Base-by-base conservation (phyloP, 2,888 invertebrate species). In the Mactromeris polynyma region DNA sequence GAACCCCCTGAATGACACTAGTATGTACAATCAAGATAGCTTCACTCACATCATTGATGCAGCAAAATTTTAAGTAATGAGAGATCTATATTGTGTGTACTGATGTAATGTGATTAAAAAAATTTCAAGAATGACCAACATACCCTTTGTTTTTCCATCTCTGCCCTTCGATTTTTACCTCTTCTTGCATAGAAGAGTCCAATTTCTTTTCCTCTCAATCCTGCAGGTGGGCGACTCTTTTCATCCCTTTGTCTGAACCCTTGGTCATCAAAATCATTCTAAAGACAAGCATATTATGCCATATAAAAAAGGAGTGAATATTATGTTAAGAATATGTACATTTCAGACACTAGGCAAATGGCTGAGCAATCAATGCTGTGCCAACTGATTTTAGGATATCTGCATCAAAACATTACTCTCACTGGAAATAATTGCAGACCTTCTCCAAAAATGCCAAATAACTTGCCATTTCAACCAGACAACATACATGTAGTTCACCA, bases 161-260 rank as follows among this genome's bases (percentile, higher is more conserved):
- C 83, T 31, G 85, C 89, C 64, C 89, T 92, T 58, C 92, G 94
- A 11, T 85, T 92, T 73, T 93, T 92, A 51, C 92, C 83, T 40
- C 91, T 88, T 31, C 83, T 83, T 11, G 96, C 96, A 91, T 95
- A 96, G 95, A 94, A 96, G 90, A 96, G 31, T 19, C 96, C 96
- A 51, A 96, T 96, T 14, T 96, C 96, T 87, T 90, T 94, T 1
- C 96, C 96, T 69, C 85, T 90, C 40, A 94, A 77, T 14, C 91
- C 93, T 0, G 94, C 93, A 11, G 88, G 94, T 51, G 86, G 89
- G 2, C 83, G 51, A 4, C 78, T 69, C 31, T 84, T 80, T n/a
- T 33, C 73, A 36, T 33, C 36, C 19, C 88, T 86, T n/a, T 79
- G 58, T 9, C 33, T 33, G 2, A 7, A 11, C 11, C 69, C 31